Conservation (phyloP, 2,113 vertebrate species). For the Proteles cristata region DNA sequence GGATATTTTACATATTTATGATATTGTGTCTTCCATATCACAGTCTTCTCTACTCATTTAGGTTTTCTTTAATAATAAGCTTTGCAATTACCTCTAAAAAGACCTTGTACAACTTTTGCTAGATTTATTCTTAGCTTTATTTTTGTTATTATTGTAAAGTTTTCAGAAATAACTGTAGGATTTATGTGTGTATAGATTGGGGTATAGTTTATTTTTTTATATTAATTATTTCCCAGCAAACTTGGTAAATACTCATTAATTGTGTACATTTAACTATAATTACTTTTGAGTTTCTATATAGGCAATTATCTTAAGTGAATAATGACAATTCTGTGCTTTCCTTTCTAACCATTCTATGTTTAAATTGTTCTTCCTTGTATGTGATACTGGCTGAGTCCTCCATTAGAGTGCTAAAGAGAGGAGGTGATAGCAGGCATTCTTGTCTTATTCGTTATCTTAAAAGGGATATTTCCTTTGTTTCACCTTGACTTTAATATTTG, state of each 20-base stretch:
- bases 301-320: neutral
- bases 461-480: slow-evolving; percentile 10
- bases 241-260: neutral
- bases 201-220: neutral
- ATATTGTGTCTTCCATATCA: neutral
- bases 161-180: neutral
- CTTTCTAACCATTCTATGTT: neutral
- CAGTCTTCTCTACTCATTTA: neutral
- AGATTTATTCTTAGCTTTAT: neutral
- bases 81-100: slow-evolving; percentile 26
- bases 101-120: neutral
- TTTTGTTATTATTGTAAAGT: neutral
- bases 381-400: neutral
- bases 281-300: neutral
- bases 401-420: neutral
- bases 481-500: neutral
- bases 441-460: neutral
- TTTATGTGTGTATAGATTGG: neutral
- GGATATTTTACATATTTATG: neutral
- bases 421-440: neutral
- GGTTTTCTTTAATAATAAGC: slow-evolving; percentile 6
- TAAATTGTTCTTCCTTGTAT: neutral
- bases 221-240: neutral
- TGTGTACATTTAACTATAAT: neutral
- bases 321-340: neutral